A percentile compares a stretch with the other conserved stretches of the same genome.
These are phyloP conservation scores for Centropus bengalensis DNA, from an alignment of 2,113 vertebrate genomes.

Conservation along the genomic window DNA sequence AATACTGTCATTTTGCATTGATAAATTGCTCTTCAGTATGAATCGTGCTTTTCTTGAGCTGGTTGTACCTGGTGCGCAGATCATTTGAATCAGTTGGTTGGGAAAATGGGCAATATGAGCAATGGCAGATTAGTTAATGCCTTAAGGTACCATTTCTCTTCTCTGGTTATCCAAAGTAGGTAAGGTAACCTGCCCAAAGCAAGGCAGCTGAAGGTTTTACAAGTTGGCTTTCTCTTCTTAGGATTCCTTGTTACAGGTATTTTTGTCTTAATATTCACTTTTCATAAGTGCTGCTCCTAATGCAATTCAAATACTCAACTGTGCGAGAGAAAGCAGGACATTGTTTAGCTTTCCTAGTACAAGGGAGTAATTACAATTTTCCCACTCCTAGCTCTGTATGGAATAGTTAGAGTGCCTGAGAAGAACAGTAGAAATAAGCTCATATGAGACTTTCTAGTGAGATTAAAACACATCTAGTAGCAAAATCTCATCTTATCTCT, in stretches of 20 bases:
- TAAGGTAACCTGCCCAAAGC: neutral
- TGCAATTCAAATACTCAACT: neutral
- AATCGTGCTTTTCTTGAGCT: neutral
- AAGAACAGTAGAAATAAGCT: neutral
- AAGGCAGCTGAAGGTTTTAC: neutral
- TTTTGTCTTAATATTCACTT: neutral
- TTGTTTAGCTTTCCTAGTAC: neutral
- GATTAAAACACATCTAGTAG: neutral
- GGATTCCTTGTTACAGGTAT: neutral
- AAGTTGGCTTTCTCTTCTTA: neutral
- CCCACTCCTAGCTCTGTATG: neutral
- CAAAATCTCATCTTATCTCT: neutral
- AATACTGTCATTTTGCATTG: neutral
- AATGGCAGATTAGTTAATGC: neutral
- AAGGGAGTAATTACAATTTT: neutral
- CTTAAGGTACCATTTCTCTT: neutral
- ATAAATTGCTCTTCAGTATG: neutral
- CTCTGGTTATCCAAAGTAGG: neutral
- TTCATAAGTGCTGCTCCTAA: neutral
- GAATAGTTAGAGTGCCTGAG: neutral
- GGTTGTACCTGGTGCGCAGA: neutral
- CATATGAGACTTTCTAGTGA: neutral
- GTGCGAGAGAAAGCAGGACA: neutral
- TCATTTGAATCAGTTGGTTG: neutral
- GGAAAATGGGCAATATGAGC: neutral